These are phyloP conservation scores for Oostethus manadensis DNA, from an alignment of 2,113 vertebrate genomes.

Conservation along the genomic window DNA sequence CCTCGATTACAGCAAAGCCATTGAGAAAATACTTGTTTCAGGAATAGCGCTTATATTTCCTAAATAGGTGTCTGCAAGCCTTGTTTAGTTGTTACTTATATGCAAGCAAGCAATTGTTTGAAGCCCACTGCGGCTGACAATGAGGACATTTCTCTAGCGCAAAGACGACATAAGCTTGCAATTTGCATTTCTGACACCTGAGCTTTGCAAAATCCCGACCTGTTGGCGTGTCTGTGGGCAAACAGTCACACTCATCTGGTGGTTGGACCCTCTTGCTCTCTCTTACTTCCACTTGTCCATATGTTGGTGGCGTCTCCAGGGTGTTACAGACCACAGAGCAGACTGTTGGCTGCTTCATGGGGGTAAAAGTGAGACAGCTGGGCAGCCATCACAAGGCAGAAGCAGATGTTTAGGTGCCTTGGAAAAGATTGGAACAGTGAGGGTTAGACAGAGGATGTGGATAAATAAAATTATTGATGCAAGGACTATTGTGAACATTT, in stretches of 20 bases:
- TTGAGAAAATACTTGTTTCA: not conserved
- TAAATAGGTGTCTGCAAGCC: not conserved
- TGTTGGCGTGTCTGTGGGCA: conserved; percentile 43
- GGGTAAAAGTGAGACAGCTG: conserved; percentile 60
- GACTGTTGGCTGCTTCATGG: conserved; percentile 58
- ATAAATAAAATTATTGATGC: not conserved
- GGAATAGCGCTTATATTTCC: not conserved
- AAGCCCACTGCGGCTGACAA: not conserved
- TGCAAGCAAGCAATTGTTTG: conserved; percentile 14
- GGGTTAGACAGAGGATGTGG: conserved; percentile 5
- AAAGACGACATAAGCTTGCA: conserved; percentile 22
- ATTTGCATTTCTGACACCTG: conserved; percentile 38
- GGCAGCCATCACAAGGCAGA: conserved; percentile 57
- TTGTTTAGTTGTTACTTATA: conserved; percentile 21
- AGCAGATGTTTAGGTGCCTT: conserved; percentile 66
- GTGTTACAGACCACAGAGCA: conserved; percentile 54
- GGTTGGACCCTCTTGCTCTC: conserved; percentile 23
- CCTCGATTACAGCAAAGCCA: conserved; percentile 8
- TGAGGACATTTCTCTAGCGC: conserved; percentile 12
- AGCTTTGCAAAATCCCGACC: conserved; percentile 35
- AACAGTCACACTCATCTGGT: conserved; percentile 51
- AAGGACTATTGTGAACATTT: not conserved
- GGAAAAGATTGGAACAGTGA: conserved; percentile 36
- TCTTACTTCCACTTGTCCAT: conserved; percentile 42
- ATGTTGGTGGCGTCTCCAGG: conserved; percentile 43